Base-by-base conservation (phyloP, 2,888 invertebrate species). In the Ectropis crepuscularia region DNA sequence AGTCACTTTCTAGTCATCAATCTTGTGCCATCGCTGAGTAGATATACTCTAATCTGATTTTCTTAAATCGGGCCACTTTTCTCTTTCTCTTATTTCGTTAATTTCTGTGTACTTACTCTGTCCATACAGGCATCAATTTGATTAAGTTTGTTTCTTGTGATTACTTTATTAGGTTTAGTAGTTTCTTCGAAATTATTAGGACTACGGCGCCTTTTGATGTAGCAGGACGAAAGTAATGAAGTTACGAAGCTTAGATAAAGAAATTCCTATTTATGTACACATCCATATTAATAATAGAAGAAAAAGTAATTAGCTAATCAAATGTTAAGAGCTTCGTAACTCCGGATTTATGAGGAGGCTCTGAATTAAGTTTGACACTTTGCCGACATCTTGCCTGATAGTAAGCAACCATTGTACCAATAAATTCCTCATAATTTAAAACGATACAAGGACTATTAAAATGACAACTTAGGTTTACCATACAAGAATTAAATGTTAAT, bases 1-100 rank as follows among this genome's bases (percentile, higher is more conserved):
- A 65, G 64, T 65, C 64, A 65, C 64, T 60, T 65, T 65, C 57
- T 46, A 57, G 46, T 65, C 60, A 65, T 65, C 64, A 65, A 65
- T 65, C 64, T 65, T 65, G 53, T 49, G 57, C 60, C 64, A 55
- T 64, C 60, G 53, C 38, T 60, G 64, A 61, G 64, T 61, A 49
- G 64, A 65, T 65, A 65, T 48, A 60, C 60, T 61, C 60, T 61
- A 65, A 65, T 65, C 64, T 51, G 60, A 65, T 65, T 65, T 57
- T 51, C 60, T 61, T 61, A 57, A 65, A 61, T 48, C 64, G 64
- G 48, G 61, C 57, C 47, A 45, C 47, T 65, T 61, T 57, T 53
- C 47, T 65, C 49, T 60, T 60, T 58, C 61, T 54, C 58, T 65
- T 61, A 61, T 61, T 65, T 65, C 49, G 45, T 47, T 61, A 46